These are phyloP conservation scores for Sarcophaga carnaria DNA, from an alignment of 2,888 invertebrate genomes.

Conservation along the genomic window DNA sequence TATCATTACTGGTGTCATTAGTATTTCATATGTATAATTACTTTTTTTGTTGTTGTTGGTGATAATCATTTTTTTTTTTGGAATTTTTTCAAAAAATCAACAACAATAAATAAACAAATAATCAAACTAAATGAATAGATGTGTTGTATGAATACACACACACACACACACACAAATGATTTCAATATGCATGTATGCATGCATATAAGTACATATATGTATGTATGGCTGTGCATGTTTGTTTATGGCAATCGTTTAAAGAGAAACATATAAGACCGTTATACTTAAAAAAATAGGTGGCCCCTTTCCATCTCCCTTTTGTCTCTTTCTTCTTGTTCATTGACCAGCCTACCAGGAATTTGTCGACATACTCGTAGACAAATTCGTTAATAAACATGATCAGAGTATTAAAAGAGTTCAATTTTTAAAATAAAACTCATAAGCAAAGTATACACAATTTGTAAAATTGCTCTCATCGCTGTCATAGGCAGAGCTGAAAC, in stretches of 20 bases:
- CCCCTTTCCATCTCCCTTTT: no score
- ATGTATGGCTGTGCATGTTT: no score
- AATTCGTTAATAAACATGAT: background rate
- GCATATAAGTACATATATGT: no score
- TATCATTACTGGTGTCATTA: background rate
- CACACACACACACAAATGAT: background rate
- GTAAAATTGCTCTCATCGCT: no score
- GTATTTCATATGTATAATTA: no score
- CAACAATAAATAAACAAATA: background rate
- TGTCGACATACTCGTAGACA: background rate
- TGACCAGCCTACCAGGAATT: background rate
- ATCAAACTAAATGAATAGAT: constrained; percentile 1
- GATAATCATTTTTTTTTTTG: background rate
- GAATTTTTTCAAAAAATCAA: no score
- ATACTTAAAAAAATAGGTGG: no score
- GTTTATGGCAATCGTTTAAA: no score
- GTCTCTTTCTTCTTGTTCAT: background rate
- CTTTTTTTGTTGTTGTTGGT: background rate
- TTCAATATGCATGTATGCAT: background rate
- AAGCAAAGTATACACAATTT: no score
- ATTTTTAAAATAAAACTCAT: background rate
- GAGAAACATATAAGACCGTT: no score
- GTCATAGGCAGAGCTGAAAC: background rate
- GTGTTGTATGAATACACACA: no score
- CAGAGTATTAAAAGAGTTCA: background rate